A percentile compares a stretch with the other conserved stretches of the same genome.
Evolutionary conservation across 2,797 vertebrate genomes (phyloP).

Genomic region (Gorsachius magnificus): DNA sequence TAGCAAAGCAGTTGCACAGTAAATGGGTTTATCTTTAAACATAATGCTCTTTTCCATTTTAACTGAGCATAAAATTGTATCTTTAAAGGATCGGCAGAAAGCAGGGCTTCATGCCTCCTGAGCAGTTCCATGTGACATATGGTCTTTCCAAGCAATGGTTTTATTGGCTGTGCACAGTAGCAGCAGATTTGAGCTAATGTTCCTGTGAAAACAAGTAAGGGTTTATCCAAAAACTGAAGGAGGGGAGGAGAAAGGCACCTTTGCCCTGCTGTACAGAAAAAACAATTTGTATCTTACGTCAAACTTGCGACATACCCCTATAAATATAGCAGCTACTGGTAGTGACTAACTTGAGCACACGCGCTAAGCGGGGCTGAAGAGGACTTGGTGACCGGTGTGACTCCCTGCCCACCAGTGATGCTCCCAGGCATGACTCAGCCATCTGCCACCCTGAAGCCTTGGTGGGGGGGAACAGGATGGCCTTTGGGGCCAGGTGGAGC

Average conservation of each 20-base stretch:
- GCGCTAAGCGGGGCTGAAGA: background rate
- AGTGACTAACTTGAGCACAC: background rate
- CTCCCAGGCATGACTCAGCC: background rate
- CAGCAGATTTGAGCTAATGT: conserved; percentile 75
- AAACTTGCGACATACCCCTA: conserved; percentile 22
- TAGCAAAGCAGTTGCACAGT: conserved; percentile 47
- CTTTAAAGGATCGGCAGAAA: conserved; percentile 66
- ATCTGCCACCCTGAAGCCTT: background rate
- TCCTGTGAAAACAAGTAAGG: conserved; percentile 74
- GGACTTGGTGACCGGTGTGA: background rate
- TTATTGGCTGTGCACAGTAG: conserved; percentile 66
- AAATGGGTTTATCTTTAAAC: conserved; percentile 73
- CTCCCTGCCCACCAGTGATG: background rate
- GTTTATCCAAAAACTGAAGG: conserved; percentile 71
- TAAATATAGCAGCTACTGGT: background rate
- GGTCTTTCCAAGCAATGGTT: conserved; percentile 71
- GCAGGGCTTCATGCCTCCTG: conserved; percentile 59
- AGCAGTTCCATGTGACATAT: conserved; percentile 75
- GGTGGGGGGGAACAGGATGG: background rate
- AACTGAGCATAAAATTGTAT: conserved; percentile 76
- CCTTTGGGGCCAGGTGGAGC: background rate
- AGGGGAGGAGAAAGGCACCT: conserved; percentile 50
- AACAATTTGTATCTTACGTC: conserved; percentile 30
- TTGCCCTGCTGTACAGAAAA: conserved; percentile 49
- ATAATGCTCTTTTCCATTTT: conserved; percentile 76